Base-by-base conservation (phyloP, 2,797 vertebrate genomes). In the Champsocephalus esox region DNA sequence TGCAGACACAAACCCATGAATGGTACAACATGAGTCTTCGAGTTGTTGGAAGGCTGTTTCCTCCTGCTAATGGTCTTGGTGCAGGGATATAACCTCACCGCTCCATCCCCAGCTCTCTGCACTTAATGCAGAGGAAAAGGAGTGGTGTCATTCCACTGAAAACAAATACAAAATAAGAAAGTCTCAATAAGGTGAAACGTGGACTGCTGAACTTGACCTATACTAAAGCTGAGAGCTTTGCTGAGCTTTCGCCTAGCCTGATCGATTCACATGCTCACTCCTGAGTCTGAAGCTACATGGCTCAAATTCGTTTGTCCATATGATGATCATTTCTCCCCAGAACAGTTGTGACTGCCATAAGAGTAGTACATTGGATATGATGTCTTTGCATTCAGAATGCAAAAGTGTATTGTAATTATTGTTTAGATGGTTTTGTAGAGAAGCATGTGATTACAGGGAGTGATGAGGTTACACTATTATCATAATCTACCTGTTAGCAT, bases 401-500 rank as follows among this genome's bases (percentile, higher is more conserved):
- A 61, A 16, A 45, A 3, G n/a, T 43, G 32, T 46, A 7, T 14
- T 34, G 3, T 49, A 65, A 69, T 80, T 54, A 72, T 41, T 59
- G 43, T 45, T 62, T 44, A 19, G 12, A n/a, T 14, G 28, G 38
- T 44, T 49, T 49, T 61, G 12, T 3, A 52, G 44, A 51, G 45
- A 48, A 32, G 51, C 1, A 24, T 32, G 55, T 81, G 65, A 81
- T 80, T 75, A 55, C n/a, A 64, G 19, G 57, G 66, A 46, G 46
- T 72, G 75, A 70, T 54, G 38, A 64, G 48, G 38, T 43, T 66
- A 45, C 57, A 62, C 67, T 54, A 63, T 73, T 48, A 60, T 72
- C 79, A 79, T 83, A 80, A 82, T 85, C 78, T 85, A 86, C 87
- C 87, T 91, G 89, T 92, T 89, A 85, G 77, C 52, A 77, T 84